Evolutionary conservation across 2,113 vertebrate species (phyloP).

Genomic region (Melospiza georgiana): DNA sequence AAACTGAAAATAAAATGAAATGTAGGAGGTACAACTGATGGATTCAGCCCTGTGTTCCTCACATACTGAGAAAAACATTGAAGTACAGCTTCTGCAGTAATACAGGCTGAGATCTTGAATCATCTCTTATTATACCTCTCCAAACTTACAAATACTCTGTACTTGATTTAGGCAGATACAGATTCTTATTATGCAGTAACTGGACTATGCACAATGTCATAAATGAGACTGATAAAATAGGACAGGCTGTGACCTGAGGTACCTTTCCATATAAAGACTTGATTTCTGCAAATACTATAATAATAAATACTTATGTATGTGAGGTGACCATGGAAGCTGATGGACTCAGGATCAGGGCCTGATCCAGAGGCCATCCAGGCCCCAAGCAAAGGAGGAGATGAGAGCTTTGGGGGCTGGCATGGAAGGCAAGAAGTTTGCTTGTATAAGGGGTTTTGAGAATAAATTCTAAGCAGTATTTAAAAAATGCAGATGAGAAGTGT

Average conservation of each 20-base stretch:
- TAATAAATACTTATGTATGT: not conserved
- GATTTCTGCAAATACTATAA: not conserved
- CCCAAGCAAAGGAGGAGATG: not conserved
- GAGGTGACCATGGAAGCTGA: not conserved
- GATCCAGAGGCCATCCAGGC: not conserved
- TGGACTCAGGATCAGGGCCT: not conserved
- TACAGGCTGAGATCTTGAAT: not conserved
- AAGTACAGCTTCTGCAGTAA: not conserved
- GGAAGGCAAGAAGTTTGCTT: not conserved
- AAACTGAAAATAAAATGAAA: not conserved
- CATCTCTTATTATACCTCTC: not conserved
- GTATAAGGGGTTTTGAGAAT: not conserved
- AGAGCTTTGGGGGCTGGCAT: not conserved
- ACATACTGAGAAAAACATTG: not conserved
- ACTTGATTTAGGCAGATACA: not conserved
- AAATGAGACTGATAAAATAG: not conserved
- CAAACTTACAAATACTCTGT: not conserved
- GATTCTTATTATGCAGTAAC: not conserved
- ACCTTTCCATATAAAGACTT: not conserved
- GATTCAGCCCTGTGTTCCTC: not conserved
- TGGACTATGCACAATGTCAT: not conserved
- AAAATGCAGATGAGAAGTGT: not conserved
- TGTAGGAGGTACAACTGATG: not conserved
- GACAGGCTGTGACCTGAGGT: not conserved
- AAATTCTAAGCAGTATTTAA: not conserved